Evolutionary conservation across 64 coral and sea anemone genomes (phyloP), one percentile per base, ranked within the genome.

Genomic region (Exaiptasia diaphana): DNA sequence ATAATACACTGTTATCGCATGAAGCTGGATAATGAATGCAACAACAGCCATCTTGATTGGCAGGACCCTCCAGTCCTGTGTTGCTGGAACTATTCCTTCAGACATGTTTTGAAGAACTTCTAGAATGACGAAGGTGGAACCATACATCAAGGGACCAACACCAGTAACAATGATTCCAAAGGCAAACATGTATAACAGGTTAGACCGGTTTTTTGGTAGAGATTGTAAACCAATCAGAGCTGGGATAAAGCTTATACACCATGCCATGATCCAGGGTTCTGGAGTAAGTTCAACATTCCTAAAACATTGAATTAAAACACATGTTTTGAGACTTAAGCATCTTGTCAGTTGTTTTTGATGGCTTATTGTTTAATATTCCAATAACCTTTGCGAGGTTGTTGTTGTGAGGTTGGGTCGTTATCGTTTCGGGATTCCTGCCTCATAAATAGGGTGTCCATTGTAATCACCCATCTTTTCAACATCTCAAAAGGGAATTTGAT

Each of bases 151-250:
- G n/a, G 95, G 90, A 1, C 29, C 89, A 43, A 99, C 34, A 23
- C 95, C 95, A 61, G 81, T 34, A 3, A 99, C 0, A 25, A 99
- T 21, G 67, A 62, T 81, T 65, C 89, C 95, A 81, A 88, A 79
- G 14, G 56, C 74, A 85, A 82, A 89, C 28, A 79, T 20, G 15
- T 85, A 82, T 36, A 99, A 50, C 79, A 85, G 33, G 34, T 71
- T 93, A 43, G 38, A 23, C 71, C 93, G 88, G 76, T 99, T 99
- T 34, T 85, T 99, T 31, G 85, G 80, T n/a, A 99, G 85, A 36
- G 89, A 82, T 43, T 43, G 17, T 2, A 99, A 80, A 50, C 95
- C 95, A 15, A 85, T 48, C 27, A 92, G 58, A 30, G 90, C 85
- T 41, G 95, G 79, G 29, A 92, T 38, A 41, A 49, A 45, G 26